phyloP scores from a whole-genome alignment of 2,113 vertebrate genomes.

The Amblyopsis rosae region DNA sequence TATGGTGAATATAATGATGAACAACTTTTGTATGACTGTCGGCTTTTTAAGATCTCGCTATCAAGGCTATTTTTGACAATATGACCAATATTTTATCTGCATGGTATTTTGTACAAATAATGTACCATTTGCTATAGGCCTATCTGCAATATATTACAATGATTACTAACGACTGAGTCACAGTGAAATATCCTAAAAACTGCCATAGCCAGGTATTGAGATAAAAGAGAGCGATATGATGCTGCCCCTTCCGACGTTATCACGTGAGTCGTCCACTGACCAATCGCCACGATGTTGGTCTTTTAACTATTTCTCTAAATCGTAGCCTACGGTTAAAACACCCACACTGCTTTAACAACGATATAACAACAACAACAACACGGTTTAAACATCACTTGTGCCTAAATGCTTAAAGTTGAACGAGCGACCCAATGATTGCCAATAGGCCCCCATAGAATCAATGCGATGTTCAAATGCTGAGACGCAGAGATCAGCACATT shows the following conservation, averaged over 20 bases:
- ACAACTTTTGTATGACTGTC: too few species aligned
- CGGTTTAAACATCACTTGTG: slow-evolving; percentile 1
- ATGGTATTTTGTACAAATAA: not conserved
- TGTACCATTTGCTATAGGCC: not conserved
- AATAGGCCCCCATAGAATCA: slow-evolving; percentile 33
- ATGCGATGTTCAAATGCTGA: slow-evolving; percentile 32
- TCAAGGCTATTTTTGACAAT: not conserved
- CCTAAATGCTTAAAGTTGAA: slow-evolving; percentile 32
- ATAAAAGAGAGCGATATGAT: slow-evolving; percentile 40
- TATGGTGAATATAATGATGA: slow-evolving; percentile 20
- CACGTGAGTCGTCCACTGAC: slow-evolving; percentile 69
- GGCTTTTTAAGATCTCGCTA: not conserved
- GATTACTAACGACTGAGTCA: slow-evolving; percentile 11
- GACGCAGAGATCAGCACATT: slow-evolving; percentile 18
- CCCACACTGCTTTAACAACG: slow-evolving; percentile 58
- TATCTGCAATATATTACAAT: slow-evolving; percentile 12
- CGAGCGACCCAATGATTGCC: slow-evolving; percentile 10
- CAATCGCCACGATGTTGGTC: slow-evolving; percentile 55
- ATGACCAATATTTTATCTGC: slow-evolving; percentile 3
- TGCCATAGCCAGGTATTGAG: slow-evolving; percentile 35
- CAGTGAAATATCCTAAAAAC: not conserved
- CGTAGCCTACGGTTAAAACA: slow-evolving; percentile 51
- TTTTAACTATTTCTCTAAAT: slow-evolving; percentile 72
- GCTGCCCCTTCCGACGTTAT: slow-evolving; percentile 53
- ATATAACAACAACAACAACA: slow-evolving; percentile 23